Conservation (phyloP, 2,113 vertebrate species). For the Dendrocopos noguchii region DNA sequence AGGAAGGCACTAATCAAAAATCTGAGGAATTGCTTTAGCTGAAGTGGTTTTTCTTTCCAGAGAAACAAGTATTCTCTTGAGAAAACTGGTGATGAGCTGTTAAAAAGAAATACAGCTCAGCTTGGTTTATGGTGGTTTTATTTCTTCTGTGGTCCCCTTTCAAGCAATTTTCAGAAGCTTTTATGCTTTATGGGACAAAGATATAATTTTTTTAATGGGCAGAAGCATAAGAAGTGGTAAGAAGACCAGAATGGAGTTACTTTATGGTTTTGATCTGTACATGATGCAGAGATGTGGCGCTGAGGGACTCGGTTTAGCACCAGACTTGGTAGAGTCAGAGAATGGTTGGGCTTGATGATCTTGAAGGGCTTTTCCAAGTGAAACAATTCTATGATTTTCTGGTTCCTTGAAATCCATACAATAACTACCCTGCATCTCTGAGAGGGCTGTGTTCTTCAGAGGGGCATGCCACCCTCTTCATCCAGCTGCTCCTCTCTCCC, state of each 20-base stretch:
- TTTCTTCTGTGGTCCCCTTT: neutral
- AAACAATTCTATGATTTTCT: no score
- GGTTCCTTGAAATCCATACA: neutral
- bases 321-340: no score
- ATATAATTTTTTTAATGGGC: neutral
- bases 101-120: conserved; percentile 22
- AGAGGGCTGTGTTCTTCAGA: neutral
- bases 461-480: neutral
- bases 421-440: neutral
- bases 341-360: no score
- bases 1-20: conserved; percentile 53
- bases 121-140: neutral
- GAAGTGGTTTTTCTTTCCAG: conserved; percentile 26
- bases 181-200: neutral
- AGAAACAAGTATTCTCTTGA: conserved; percentile 16
- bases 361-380: no score
- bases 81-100: neutral
- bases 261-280: neutral
- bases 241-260: neutral
- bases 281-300: no score
- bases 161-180: conserved; percentile 5
- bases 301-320: no score
- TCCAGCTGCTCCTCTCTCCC: neutral
- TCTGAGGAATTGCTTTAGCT: conserved; percentile 15
- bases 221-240: neutral